Evolutionary conservation across 2,888 invertebrate genomes (phyloP).

Genomic region (Drosophila percnosoma): DNA sequence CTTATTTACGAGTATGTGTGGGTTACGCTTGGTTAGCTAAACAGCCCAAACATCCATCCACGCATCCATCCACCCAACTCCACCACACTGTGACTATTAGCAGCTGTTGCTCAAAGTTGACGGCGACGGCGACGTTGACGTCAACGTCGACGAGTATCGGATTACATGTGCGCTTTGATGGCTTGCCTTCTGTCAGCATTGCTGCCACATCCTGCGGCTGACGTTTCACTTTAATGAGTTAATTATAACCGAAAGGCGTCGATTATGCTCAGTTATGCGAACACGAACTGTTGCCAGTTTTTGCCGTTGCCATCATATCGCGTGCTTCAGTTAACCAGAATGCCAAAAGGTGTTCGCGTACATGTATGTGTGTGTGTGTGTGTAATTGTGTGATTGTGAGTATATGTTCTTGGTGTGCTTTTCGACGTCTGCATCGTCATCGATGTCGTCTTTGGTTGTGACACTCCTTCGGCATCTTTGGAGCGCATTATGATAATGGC

Average conservation of each 20-base stretch:
- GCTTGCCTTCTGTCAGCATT: constrained; percentile 62
- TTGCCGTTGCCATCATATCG: constrained; percentile 53
- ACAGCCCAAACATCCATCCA: neutral
- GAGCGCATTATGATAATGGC: constrained; percentile 74
- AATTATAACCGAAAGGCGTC: constrained; percentile 80
- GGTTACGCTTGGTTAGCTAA: constrained; percentile 49
- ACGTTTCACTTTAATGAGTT: constrained; percentile 80
- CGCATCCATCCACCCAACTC: neutral
- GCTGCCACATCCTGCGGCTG: constrained; percentile 78
- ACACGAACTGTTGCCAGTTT: constrained; percentile 74
- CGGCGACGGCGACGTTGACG: neutral
- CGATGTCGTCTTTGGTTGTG: constrained; percentile 54
- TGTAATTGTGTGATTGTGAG: constrained; percentile 1
- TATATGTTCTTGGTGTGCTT: constrained; percentile 3
- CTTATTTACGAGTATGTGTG: constrained; percentile 75
- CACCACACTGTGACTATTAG: constrained; percentile 41
- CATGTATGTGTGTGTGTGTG: constrained; percentile 4
- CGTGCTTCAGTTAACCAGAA: constrained; percentile 74
- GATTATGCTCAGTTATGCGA: constrained; percentile 81
- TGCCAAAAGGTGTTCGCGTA: constrained; percentile 51
- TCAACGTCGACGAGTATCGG: constrained; percentile 30
- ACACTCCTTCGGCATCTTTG: constrained; percentile 64
- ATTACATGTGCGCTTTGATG: constrained; percentile 64
- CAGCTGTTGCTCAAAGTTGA: constrained; percentile 60
- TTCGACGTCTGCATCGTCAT: constrained; percentile 40